phyloP scores from a whole-genome alignment of 2,113 vertebrate genomes.

The Bos javanicus region DNA sequence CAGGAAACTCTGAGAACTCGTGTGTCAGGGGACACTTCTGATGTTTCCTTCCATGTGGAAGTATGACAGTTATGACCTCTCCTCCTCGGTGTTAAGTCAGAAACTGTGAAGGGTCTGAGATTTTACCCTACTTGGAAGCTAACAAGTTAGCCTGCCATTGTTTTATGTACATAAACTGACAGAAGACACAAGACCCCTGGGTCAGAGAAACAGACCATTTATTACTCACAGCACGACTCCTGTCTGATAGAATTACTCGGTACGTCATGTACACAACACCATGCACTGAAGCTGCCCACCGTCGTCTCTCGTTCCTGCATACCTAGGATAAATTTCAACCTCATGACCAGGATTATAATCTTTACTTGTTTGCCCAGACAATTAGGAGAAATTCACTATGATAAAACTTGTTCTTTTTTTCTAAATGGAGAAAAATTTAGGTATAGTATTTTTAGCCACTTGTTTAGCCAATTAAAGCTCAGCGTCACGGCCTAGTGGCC shows the following conservation, averaged over 20 bases:
- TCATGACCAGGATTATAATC: background rate
- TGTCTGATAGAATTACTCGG: slow-evolving; percentile 30
- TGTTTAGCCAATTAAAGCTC: background rate
- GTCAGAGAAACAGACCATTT: slow-evolving; percentile 39
- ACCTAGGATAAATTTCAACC: background rate
- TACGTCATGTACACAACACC: background rate
- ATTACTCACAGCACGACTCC: slow-evolving; percentile 5
- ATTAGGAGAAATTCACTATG: background rate
- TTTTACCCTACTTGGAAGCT: slow-evolving; percentile 9
- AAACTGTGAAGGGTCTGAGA: background rate
- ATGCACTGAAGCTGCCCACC: background rate
- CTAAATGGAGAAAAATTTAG: background rate
- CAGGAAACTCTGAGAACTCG: background rate
- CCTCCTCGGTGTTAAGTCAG: background rate
- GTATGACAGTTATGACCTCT: background rate
- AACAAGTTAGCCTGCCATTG: background rate
- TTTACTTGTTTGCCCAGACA: background rate
- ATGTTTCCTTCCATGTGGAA: background rate
- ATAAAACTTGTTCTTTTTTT: background rate
- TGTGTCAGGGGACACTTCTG: background rate
- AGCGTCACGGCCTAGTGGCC: background rate
- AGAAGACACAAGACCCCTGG: slow-evolving; percentile 38
- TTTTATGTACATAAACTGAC: slow-evolving; percentile 31
- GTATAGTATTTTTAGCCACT: background rate
- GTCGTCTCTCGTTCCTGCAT: background rate